Evolutionary conservation across 2,888 invertebrate species (phyloP).

Genomic region (Apamea monoglypha): DNA sequence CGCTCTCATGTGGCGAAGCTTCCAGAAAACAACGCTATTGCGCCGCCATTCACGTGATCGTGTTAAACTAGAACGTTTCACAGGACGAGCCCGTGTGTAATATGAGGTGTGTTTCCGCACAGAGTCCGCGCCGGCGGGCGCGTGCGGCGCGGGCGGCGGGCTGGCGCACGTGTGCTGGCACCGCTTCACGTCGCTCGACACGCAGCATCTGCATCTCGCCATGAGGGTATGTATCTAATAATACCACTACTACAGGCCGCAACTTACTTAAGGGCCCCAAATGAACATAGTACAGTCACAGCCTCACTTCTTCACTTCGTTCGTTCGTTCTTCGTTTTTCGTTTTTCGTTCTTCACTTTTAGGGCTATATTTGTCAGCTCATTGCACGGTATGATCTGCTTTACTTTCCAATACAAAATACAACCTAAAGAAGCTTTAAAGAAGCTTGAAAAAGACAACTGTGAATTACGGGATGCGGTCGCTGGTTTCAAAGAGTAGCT

Average conservation of each 20-base stretch:
- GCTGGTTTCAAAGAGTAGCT: background rate
- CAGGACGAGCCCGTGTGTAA: background rate
- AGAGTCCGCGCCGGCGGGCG: slow-evolving; percentile 50
- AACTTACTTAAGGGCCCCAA: too few relatives aligned
- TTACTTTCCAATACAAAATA: background rate
- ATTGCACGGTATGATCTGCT: background rate
- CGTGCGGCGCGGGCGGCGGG: slow-evolving; percentile 91
- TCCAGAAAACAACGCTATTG: background rate
- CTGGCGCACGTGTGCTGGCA: slow-evolving; percentile 99
- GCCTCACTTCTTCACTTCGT: too few relatives aligned
- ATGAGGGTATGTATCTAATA: slow-evolving; percentile 77
- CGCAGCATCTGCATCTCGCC: slow-evolving; percentile 82
- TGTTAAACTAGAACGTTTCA: too few relatives aligned
- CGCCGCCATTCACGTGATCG: background rate
- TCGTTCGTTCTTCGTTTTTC: too few relatives aligned
- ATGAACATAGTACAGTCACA: background rate
- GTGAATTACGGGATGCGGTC: background rate
- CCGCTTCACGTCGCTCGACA: slow-evolving; percentile 93
- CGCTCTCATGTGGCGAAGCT: background rate
- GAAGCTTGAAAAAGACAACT: background rate
- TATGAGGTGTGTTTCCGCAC: accelerated
- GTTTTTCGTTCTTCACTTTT: background rate
- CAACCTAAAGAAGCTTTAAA: too few relatives aligned
- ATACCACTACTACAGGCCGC: background rate
- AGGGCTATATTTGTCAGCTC: background rate